Conservation (phyloP, 2,113 vertebrate genomes). For the Pundamilia nyererei region DNA sequence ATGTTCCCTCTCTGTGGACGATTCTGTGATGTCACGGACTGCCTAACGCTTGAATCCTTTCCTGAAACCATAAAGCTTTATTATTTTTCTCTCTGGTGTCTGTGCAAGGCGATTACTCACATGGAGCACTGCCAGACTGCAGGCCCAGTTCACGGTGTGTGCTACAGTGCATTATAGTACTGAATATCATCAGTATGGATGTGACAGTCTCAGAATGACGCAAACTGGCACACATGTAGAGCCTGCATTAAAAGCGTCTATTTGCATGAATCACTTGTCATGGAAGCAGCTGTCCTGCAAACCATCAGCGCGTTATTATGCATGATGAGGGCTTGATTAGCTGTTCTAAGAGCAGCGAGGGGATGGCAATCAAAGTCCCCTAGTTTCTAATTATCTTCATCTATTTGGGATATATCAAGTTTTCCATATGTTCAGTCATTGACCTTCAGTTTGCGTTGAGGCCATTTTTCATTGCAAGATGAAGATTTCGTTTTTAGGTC, state of each 20-base stretch:
- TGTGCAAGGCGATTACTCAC: neutral
- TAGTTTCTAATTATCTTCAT: neutral
- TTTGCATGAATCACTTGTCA: conserved; percentile 34
- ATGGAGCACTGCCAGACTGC: neutral
- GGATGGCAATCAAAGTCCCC: neutral
- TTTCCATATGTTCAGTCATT: neutral
- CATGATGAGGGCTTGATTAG: conserved; percentile 12
- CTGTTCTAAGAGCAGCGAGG: neutral
- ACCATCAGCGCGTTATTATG: neutral
- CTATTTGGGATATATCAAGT: neutral
- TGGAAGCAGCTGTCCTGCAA: neutral
- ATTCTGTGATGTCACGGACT: neutral
- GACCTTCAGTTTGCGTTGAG: neutral
- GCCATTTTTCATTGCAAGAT: neutral
- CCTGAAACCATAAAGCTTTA: neutral
- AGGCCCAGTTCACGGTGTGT: neutral
- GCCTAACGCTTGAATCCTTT: neutral
- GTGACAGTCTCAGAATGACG: conserved; percentile 12
- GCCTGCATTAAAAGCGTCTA: neutral
- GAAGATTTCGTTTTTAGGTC: neutral
- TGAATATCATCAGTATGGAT: conserved; percentile 18
- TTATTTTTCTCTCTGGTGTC: neutral
- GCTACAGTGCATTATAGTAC: neutral
- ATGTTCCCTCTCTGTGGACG: neutral
- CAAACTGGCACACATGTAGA: neutral